Base-by-base conservation (phyloP, 2,888 invertebrate genomes). In the Strigamia maritima region DNA sequence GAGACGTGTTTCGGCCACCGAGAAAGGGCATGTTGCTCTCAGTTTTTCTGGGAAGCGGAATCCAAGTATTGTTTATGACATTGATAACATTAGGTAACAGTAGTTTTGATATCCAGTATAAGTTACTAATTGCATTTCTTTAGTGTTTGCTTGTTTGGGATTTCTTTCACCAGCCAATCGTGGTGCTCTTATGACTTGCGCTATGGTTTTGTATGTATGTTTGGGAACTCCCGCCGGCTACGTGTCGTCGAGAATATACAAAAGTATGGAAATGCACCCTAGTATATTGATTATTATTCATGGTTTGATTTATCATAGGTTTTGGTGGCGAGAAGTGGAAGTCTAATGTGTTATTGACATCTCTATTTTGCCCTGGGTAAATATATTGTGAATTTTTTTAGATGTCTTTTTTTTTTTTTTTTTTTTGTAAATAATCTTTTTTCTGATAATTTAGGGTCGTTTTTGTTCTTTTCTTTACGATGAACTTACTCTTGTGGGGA, bases 271-370 rank as follows among this genome's bases (percentile, higher is more conserved):
- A n/a, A n/a, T n/a, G n/a, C n/a, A n/a, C n/a, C n/a, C n/a, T n/a
- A n/a, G n/a, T n/a, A n/a, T n/a, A n/a, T n/a, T n/a, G n/a, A n/a
- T n/a, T n/a, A n/a, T n/a, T n/a, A n/a, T n/a, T n/a, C n/a, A n/a
- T n/a, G n/a, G n/a, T n/a, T n/a, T n/a, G n/a, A n/a, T n/a, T n/a
- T n/a, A n/a, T n/a, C n/a, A 79, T 82, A 87, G 87, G 87, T 87
- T 98, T 98, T 87, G 98, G 98, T 12, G 99, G 99, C 0, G 92
- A 98, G 82, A 94, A 97, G 84, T 99, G 99, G 99, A 99, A 98
- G 88, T 94, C 95, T 80, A 99, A 99, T 87, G 96, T 99, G 0
- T 87, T 99, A 79, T 89, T 99, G 44, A 99, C 98, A 0, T 95
- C 98, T 6, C 94, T 97, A 90, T 89, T 99, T 16, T 94, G 97